These are phyloP conservation scores for Periophthalmus modestus DNA, from an alignment of 2,113 vertebrate genomes.

Conservation along the genomic window DNA sequence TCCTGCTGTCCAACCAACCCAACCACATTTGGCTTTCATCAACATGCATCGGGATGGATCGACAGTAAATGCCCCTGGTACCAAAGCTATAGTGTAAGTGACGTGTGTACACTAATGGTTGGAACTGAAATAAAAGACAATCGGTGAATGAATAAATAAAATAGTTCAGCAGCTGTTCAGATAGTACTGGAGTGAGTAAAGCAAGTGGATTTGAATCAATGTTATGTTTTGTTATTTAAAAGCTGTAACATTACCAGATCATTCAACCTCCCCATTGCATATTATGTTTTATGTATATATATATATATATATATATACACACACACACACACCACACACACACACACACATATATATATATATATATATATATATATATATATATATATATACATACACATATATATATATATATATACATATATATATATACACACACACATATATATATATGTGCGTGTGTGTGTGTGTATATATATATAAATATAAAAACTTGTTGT, in stretches of 20 bases:
- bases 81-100: slow-evolving; percentile 28
- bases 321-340: too few relatives aligned
- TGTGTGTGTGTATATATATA: too few relatives aligned
- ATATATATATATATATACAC: too few relatives aligned
- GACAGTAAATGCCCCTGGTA: slow-evolving; percentile 34
- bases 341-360: too few relatives aligned
- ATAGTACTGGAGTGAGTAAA: slow-evolving; percentile 19
- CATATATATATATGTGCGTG: too few relatives aligned
- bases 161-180: slow-evolving; percentile 38
- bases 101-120: slow-evolving; percentile 51
- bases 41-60: slow-evolving; percentile 28
- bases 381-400: too few relatives aligned
- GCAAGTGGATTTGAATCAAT: slow-evolving; percentile 17
- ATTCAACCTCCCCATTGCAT: too few relatives aligned
- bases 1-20: slow-evolving; percentile 19
- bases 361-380: too few relatives aligned
- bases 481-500: too few relatives aligned
- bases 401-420: too few relatives aligned
- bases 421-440: too few relatives aligned
- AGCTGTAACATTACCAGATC: neutral
- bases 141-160: slow-evolving; percentile 55
- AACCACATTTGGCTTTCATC: slow-evolving; percentile 63
- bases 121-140: slow-evolving; percentile 57
- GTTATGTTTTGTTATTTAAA: slow-evolving; percentile 33
- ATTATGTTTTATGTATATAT: too few relatives aligned